Evolutionary conservation across 2,888 invertebrate species (phyloP).

Genomic region (Agriotes lineatus): DNA sequence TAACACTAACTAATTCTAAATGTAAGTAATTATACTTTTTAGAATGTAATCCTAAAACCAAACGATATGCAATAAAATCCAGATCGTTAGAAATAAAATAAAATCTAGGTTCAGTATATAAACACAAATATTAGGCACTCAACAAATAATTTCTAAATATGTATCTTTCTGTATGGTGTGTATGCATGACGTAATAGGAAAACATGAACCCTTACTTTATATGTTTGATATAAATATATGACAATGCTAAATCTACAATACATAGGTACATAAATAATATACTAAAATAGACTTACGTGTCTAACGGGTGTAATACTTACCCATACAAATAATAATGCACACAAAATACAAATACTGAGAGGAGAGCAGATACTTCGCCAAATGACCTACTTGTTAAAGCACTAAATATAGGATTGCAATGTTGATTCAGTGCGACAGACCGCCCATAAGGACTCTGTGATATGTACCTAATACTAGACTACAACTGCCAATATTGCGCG

Average conservation of each 20-base stretch:
- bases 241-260: conserved; percentile 52
- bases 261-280: conserved; percentile 61
- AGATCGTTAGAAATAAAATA: conserved; percentile 37
- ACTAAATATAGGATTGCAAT: conserved; percentile 64
- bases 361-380: conserved; percentile 59
- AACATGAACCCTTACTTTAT: conserved; percentile 56
- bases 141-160: conserved; percentile 64
- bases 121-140: conserved; percentile 60
- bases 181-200: conserved; percentile 55
- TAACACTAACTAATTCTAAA: conserved; percentile 39
- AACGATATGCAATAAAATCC: conserved; percentile 50
- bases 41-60: conserved; percentile 52
- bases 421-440: conserved; percentile 61
- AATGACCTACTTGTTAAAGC: conserved; percentile 60
- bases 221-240: conserved; percentile 48
- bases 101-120: conserved; percentile 29
- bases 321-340: conserved; percentile 58
- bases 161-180: conserved; percentile 28
- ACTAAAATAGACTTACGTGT: conserved; percentile 48
- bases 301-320: conserved; percentile 44
- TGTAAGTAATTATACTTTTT: conserved; percentile 37
- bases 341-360: conserved; percentile 64
- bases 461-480: conserved; percentile 62
- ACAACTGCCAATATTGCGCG: conserved; percentile 53
- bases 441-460: conserved; percentile 60